phyloP scores from a whole-genome alignment of 2,888 invertebrate genomes.

The Cristatella mucedo region DNA sequence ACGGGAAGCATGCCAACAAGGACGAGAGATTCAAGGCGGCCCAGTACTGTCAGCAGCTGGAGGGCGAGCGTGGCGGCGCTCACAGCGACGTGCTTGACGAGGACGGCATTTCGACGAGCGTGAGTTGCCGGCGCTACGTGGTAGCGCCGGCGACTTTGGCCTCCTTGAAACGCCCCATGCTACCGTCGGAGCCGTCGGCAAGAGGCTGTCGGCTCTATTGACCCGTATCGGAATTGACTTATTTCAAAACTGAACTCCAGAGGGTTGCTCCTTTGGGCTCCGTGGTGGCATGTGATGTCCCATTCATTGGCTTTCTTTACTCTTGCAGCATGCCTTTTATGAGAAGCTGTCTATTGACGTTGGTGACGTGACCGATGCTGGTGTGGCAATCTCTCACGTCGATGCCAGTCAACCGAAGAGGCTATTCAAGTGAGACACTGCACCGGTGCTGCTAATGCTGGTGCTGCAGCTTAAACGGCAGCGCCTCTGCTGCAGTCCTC shows the following conservation, averaged over 20 bases:
- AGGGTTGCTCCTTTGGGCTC: no score
- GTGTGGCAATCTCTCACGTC: not conserved
- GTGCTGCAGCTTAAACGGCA: no score
- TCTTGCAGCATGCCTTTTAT: conserved; percentile 25
- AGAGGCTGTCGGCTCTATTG: no score
- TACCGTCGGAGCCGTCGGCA: no score
- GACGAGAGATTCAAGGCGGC: conserved; percentile 18
- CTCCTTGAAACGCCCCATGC: no score
- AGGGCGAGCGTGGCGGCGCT: conserved; percentile 20
- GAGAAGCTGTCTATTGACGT: conserved; percentile 13
- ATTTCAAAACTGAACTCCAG: not conserved
- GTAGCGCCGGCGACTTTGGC: no score
- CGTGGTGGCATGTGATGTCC: no score
- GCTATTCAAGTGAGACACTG: not conserved
- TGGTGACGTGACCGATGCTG: conserved; percentile 1
- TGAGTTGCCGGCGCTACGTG: no score
- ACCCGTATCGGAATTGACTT: no score
- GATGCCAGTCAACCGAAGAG: not conserved
- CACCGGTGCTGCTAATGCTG: no score
- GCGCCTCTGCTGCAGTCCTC: no score
- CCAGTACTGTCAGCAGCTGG: conserved; percentile 20
- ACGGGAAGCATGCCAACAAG: conserved; percentile 27
- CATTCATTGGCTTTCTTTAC: no score
- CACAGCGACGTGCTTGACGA: conserved; percentile 20
- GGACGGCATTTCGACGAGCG: conserved; percentile 14